These are phyloP conservation scores for Lamprologus tigripictilis DNA, from an alignment of 2,113 vertebrate species.

Conservation along the genomic window DNA sequence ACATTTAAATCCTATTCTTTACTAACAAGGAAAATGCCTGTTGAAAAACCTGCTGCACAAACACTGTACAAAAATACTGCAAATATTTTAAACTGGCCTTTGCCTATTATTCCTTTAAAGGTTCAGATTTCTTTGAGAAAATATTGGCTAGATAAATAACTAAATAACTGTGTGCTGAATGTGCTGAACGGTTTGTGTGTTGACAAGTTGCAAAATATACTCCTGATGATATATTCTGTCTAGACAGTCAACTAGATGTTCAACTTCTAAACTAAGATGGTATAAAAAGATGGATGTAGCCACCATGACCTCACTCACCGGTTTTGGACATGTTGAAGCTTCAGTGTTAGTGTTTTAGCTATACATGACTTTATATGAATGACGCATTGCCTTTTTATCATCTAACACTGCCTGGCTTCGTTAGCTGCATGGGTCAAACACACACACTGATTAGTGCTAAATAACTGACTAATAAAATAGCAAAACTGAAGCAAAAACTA, in stretches of 20 bases:
- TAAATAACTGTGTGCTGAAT: neutral
- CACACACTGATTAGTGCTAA: neutral
- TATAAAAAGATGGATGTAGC: neutral
- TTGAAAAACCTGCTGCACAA: neutral
- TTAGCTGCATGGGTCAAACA: fast-evolving
- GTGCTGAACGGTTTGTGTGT: neutral
- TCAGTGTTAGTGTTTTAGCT: neutral
- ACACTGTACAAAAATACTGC: neutral
- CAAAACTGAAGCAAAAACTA: neutral
- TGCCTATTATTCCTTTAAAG: neutral
- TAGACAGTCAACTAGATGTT: neutral
- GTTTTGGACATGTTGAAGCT: neutral
- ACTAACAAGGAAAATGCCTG: neutral
- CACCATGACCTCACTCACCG: too few species aligned
- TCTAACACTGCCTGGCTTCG: neutral
- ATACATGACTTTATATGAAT: neutral
- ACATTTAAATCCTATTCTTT: neutral
- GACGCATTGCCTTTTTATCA: fast-evolving
- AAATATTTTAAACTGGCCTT: neutral
- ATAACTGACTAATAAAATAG: neutral
- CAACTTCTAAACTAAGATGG: neutral
- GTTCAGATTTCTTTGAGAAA: neutral
- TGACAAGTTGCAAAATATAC: neutral
- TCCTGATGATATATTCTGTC: neutral
- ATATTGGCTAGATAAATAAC: neutral